Percentiles rank a stretch among this genome's conserved stretches.
phyloP scores from a whole-genome alignment of 1,140 invertebrate species.

The Ridgeia piscesae region DNA sequence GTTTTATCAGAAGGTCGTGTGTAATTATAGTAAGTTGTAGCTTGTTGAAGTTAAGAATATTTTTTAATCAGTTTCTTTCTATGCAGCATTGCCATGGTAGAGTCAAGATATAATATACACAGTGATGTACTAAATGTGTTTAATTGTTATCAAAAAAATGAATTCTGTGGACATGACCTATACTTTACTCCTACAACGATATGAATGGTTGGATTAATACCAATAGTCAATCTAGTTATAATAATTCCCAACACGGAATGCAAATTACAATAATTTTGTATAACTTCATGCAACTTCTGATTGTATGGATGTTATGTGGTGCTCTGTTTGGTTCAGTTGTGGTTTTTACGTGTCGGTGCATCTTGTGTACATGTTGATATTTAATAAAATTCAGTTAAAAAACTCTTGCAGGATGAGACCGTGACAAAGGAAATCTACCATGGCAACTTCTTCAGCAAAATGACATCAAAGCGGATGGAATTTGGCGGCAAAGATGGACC shows the following conservation, averaged over 20 bases:
- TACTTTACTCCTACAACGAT: neutral
- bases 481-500: constrained; percentile 48
- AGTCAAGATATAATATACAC: neutral
- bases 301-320: no score
- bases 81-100: neutral
- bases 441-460: constrained; percentile 54
- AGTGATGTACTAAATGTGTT: neutral
- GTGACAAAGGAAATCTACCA: constrained; percentile 41
- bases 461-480: constrained; percentile 45
- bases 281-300: no score
- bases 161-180: neutral
- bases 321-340: no score
- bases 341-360: no score
- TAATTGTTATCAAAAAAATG: neutral
- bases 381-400: no score
- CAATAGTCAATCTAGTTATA: no score
- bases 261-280: no score
- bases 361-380: no score
- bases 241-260: no score
- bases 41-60: neutral
- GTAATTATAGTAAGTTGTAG: neutral
- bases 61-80: neutral
- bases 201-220: no score
- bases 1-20: neutral
- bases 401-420: neutral